phyloP scores from a whole-genome alignment of 2,888 invertebrate species.

The Perizoma affinitatum region DNA sequence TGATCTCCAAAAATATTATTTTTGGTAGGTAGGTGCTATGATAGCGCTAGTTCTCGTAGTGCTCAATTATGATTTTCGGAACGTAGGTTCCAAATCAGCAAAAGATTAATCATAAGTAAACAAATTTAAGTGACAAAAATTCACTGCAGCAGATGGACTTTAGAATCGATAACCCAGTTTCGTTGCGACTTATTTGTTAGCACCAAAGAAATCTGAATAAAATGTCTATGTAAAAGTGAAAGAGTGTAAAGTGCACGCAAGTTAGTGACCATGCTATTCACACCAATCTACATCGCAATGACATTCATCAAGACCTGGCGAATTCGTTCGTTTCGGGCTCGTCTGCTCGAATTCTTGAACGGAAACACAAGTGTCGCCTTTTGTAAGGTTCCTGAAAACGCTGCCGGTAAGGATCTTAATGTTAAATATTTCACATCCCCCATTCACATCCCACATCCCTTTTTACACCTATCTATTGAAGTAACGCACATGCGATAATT shows the following conservation, averaged over 20 bases:
- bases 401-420: slow-evolving; percentile 62
- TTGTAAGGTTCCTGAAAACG: slow-evolving; percentile 83
- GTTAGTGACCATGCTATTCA: slow-evolving; percentile 86
- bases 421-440: too few relatives aligned
- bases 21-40: background rate
- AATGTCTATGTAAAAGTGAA: slow-evolving; percentile 14
- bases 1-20: too few relatives aligned
- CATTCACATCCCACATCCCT: too few relatives aligned
- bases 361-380: slow-evolving; percentile 85
- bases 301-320: slow-evolving; percentile 93
- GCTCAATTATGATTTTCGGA: background rate
- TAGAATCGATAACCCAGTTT: slow-evolving; percentile 77
- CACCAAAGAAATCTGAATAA: slow-evolving; percentile 1
- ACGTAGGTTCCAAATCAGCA: background rate
- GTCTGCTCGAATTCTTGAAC: slow-evolving; percentile 85
- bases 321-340: slow-evolving; percentile 87
- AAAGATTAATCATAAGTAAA: background rate
- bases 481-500: too few relatives aligned
- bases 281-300: slow-evolving; percentile 92
- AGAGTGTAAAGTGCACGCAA: slow-evolving; percentile 18
- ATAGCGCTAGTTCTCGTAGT: background rate
- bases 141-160: slow-evolving; percentile 54
- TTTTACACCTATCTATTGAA: too few relatives aligned
- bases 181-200: slow-evolving; percentile 19
- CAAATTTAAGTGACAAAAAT: slow-evolving; percentile 1